Evolutionary conservation across 2,888 invertebrate genomes (phyloP), one percentile per base, ranked within the genome.

Genomic region (Mechanitis mazaeus): DNA sequence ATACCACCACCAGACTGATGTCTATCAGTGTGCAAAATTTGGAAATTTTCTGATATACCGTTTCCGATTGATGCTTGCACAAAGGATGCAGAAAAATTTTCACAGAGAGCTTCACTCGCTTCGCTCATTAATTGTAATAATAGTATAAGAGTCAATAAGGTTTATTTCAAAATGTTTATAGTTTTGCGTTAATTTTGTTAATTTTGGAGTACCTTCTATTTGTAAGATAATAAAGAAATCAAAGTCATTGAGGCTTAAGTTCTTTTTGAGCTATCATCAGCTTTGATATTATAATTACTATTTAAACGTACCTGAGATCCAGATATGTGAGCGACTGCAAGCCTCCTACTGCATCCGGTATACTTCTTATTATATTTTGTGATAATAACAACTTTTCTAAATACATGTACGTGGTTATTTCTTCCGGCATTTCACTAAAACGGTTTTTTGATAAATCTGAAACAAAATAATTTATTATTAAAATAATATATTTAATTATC

Each of bases 321-420:
- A 98, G 92, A 87, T 95, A 95, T 72, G 95, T 96, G 63, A 98
- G 92, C 69, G 96, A 95, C 78, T 96, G 96, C 61, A 98, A 92
- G 82, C 93, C 93, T 66, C 93, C 93, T 64, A 98, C 93, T 45
- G 94, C 93, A 75, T 97, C 95, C 61, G 98, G 97, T 77, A 98
- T 94, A 75, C 92, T 93, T 78, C 96, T 93, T 79, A 98, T 96
- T 71, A 95, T 93, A 91, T 98, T 98, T 91, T 97, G 96, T 84
- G 97, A 96, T 72, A 96, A 92, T 74, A 96, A 92, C 71, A 98
- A 91, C 77, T 94, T 94, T 91, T 98, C 98, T 85, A 98, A 92
- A 84, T 95, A 97, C 71, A 94, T 91, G 85, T 95, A 97, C 67
- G 94, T 93, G 68, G 97, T 96, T 69, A 98, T 91, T 91, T 97